A percentile compares a stretch with the other conserved stretches of the same genome.
phyloP scores from a whole-genome alignment of 2,113 vertebrate species.

The Ceyx melanurus region DNA sequence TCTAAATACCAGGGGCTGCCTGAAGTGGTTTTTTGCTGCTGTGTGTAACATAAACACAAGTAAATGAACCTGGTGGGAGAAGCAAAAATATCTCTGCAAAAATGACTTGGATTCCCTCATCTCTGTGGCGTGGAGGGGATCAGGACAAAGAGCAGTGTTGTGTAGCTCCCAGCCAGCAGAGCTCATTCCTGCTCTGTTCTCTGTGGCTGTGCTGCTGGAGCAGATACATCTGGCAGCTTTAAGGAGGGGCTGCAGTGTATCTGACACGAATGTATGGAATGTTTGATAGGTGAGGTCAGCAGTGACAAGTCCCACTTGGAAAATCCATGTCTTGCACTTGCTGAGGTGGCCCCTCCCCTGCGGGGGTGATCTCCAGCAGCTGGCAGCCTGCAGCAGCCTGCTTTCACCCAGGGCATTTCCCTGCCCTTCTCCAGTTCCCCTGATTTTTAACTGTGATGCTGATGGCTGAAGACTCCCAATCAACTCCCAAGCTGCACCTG shows the following conservation, averaged over 20 bases:
- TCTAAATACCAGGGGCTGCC: background rate
- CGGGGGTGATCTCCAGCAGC: background rate
- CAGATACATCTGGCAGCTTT: background rate
- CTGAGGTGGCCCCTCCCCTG: background rate
- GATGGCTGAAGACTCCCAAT: background rate
- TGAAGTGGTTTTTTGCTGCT: background rate
- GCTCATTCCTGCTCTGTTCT: background rate
- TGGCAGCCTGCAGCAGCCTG: background rate
- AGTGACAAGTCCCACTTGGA: background rate
- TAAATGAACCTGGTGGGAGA: background rate
- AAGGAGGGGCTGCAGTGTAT: background rate
- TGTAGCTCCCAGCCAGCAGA: accelerated
- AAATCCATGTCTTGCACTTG: background rate
- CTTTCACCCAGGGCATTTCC: background rate
- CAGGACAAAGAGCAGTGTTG: background rate
- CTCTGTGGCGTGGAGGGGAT: background rate
- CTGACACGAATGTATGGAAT: background rate
- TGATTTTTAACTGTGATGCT: background rate
- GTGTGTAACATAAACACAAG: background rate
- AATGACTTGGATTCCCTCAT: background rate
- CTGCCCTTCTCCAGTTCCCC: background rate
- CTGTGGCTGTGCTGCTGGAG: background rate
- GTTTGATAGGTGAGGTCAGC: constrained; percentile 29
- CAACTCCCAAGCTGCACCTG: background rate
- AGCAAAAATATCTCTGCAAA: background rate